These are phyloP conservation scores for Galeopsomyia nigrocyanea DNA, from an alignment of 2,888 invertebrate genomes.

Conservation along the genomic window DNA sequence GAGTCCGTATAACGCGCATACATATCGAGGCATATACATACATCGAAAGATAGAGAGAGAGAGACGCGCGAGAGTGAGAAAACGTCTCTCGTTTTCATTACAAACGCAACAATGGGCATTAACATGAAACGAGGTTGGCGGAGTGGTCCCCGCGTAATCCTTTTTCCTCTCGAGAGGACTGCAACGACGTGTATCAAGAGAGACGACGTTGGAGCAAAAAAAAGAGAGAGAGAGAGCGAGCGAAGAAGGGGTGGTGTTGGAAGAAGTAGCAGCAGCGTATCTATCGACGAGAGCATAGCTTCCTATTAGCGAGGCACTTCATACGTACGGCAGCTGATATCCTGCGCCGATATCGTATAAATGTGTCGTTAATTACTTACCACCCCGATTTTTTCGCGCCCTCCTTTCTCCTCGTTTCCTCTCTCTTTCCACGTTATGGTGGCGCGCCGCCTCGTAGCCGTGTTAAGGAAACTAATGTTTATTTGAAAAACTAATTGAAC, in stretches of 20 bases:
- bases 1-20: too few species aligned
- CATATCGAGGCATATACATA: too few species aligned
- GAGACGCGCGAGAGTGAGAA: too few species aligned
- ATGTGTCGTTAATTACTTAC: slow-evolving; percentile 68
- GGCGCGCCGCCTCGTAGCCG: slow-evolving; percentile 52
- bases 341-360: slow-evolving; percentile 64
- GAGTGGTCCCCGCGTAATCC: not conserved
- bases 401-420: slow-evolving; percentile 37
- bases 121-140: not conserved
- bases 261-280: slow-evolving; percentile 50
- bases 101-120: slow-evolving; percentile 10
- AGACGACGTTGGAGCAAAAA: not conserved
- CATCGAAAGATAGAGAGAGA: too few species aligned
- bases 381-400: slow-evolving; percentile 48
- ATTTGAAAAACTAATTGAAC: slow-evolving; percentile 68
- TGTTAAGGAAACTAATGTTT: slow-evolving; percentile 68
- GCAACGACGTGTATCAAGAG: not conserved
- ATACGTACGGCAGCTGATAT: slow-evolving; percentile 49
- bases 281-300: slow-evolving; percentile 64
- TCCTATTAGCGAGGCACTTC: slow-evolving; percentile 64
- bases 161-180: not conserved
- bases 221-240: not conserved
- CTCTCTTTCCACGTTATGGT: slow-evolving; percentile 60
- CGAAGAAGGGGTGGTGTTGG: slow-evolving; percentile 11
- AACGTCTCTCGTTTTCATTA: not conserved